Evolutionary conservation across 2,888 invertebrate genomes (phyloP).

Genomic region (Leptopilina drosophilae): DNA sequence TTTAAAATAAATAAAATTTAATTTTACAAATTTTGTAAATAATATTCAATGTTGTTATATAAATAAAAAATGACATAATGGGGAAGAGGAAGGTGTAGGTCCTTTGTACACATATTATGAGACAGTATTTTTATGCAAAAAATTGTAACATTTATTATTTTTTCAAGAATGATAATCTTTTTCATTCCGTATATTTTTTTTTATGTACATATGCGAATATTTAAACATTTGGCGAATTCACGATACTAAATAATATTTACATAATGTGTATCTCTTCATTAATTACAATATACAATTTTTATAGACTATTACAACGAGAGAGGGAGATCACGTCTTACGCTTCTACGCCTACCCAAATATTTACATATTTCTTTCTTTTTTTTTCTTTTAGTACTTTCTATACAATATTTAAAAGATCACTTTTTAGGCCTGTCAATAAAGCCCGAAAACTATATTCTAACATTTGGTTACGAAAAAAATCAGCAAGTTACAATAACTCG

Average conservation of each 20-base stretch:
- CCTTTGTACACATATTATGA: not conserved
- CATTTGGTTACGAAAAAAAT: conserved; percentile 38
- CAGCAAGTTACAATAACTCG: conserved; percentile 3
- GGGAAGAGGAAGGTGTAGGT: conserved; percentile 14
- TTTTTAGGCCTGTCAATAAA: not conserved
- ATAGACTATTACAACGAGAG: conserved; percentile 29
- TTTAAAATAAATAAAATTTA: not conserved
- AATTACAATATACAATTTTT: conserved; percentile 15
- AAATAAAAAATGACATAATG: not conserved
- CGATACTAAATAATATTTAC: conserved; percentile 31
- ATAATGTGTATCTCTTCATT: conserved; percentile 13
- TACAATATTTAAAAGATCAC: conserved; percentile 24
- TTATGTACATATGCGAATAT: conserved; percentile 19
- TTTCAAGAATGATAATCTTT: conserved; percentile 46
- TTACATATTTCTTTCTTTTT: conserved; percentile 9
- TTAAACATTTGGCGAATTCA: conserved; percentile 35
- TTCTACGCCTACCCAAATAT: conserved; percentile 33
- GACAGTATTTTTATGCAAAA: conserved; percentile 56
- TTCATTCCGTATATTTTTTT: not conserved
- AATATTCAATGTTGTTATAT: too few relatives aligned
- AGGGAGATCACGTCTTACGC: conserved; percentile 40
- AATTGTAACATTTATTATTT: conserved; percentile 67
- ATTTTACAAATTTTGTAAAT: too few relatives aligned
- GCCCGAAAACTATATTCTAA: conserved; percentile 28
- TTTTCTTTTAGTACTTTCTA: not conserved